Evolutionary conservation across 2,113 vertebrate species (phyloP).

Genomic region (Entomyzon cyanotis): DNA sequence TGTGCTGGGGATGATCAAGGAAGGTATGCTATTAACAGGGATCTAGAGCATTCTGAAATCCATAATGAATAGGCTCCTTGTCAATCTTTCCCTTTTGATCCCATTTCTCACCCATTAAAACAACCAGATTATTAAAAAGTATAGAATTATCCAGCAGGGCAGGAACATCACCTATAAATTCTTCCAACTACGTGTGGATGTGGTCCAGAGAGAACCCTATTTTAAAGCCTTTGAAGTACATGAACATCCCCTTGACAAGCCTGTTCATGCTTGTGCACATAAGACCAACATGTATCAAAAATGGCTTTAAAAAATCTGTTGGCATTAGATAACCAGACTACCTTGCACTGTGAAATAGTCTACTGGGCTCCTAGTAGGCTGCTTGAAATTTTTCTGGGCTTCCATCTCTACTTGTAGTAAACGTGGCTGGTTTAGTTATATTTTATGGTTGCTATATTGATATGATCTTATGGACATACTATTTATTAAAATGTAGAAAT

Average conservation of each 20-base stretch:
- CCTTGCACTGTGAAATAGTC: neutral
- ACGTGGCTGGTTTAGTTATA: neutral
- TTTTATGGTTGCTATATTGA: neutral
- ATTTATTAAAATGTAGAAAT: neutral
- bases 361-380: neutral
- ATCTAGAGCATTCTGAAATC: neutral
- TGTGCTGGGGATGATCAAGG: accelerated
- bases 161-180: neutral
- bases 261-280: neutral
- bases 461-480: neutral
- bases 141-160: neutral
- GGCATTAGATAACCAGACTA: neutral
- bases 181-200: neutral
- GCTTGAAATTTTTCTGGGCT: neutral
- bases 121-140: neutral
- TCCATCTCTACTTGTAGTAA: neutral
- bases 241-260: neutral
- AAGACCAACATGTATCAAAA: neutral
- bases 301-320: neutral
- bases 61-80: neutral
- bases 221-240: neutral
- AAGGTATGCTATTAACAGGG: neutral
- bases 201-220: neutral
- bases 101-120: neutral
- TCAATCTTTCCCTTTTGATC: neutral